These are phyloP conservation scores for Hyla sarda DNA, from an alignment of 2,113 vertebrate species.

Conservation along the genomic window DNA sequence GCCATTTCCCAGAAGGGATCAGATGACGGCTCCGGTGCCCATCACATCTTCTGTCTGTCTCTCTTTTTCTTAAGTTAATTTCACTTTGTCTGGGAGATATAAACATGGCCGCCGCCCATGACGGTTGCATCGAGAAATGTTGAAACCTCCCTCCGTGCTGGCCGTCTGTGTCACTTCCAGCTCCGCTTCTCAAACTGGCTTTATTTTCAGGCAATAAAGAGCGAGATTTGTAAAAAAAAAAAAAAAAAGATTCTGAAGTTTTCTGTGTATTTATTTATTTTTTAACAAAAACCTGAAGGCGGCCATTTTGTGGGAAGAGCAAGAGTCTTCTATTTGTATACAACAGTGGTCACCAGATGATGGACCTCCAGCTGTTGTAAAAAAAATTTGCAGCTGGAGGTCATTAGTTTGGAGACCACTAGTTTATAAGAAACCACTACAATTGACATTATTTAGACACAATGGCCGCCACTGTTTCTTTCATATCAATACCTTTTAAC, in stretches of 20 bases:
- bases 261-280: background rate
- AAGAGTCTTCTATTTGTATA: too few relatives aligned
- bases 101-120: slow-evolving; percentile 4
- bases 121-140: background rate
- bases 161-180: slow-evolving; percentile 45
- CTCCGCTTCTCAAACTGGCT: slow-evolving; percentile 56
- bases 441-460: too few relatives aligned
- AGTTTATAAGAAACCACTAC: too few relatives aligned
- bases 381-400: too few relatives aligned
- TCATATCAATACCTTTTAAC: too few relatives aligned
- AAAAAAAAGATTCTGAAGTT: background rate
- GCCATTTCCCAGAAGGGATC: background rate
- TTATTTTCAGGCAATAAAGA: slow-evolving; percentile 61
- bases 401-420: too few relatives aligned
- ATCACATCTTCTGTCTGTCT: slow-evolving; percentile 12
- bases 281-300: background rate
- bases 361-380: too few relatives aligned
- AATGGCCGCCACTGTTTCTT: too few relatives aligned
- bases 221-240: slow-evolving; percentile 58
- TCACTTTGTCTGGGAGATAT: slow-evolving; percentile 21
- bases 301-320: background rate
- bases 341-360: too few relatives aligned
- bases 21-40: slow-evolving; percentile 5
- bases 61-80: slow-evolving; percentile 6
- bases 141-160: background rate